Conservation (phyloP, 2,888 invertebrate species). For the Aphidius colemani region DNA sequence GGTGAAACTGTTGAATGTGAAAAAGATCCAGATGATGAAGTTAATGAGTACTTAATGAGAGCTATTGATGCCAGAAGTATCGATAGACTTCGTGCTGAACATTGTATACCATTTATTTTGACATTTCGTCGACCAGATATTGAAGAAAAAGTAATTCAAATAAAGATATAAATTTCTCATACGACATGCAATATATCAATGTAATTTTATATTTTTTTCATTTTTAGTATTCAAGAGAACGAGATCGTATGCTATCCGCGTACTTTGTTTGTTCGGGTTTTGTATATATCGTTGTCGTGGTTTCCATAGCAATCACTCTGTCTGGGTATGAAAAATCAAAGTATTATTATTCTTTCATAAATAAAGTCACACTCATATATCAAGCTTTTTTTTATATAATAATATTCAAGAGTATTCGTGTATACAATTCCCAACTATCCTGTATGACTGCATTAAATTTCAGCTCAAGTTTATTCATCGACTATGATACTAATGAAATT, state of each 20-base stretch:
- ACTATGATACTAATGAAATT: neutral
- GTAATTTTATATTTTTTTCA: conserved; percentile 4
- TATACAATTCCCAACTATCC: too few relatives aligned
- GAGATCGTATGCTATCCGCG: conserved; percentile 83
- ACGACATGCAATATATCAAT: neutral
- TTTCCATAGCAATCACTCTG: conserved; percentile 72
- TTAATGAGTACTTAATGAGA: conserved; percentile 93
- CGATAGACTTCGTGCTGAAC: conserved; percentile 84
- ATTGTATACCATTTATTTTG: conserved; percentile 83
- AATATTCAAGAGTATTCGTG: too few relatives aligned
- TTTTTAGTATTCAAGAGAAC: conserved; percentile 78
- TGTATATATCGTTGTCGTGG: conserved; percentile 71
- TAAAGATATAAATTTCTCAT: neutral
- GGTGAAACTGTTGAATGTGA: conserved; percentile 69
- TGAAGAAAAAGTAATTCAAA: conserved; percentile 74
- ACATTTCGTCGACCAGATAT: conserved; percentile 80
- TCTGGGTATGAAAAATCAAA: conserved; percentile 64
- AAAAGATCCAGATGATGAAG: conserved; percentile 89
- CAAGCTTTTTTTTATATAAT: neutral
- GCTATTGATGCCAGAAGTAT: conserved; percentile 95
- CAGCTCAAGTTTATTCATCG: neutral
- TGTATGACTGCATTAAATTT: conserved; percentile 10
- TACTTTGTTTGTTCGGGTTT: conserved; percentile 83
- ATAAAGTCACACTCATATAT: conserved; percentile 7
- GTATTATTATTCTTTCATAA: conserved; percentile 14